Evolutionary conservation across 2,888 invertebrate species (phyloP).

Genomic region (Cataglyphis albicans): DNA sequence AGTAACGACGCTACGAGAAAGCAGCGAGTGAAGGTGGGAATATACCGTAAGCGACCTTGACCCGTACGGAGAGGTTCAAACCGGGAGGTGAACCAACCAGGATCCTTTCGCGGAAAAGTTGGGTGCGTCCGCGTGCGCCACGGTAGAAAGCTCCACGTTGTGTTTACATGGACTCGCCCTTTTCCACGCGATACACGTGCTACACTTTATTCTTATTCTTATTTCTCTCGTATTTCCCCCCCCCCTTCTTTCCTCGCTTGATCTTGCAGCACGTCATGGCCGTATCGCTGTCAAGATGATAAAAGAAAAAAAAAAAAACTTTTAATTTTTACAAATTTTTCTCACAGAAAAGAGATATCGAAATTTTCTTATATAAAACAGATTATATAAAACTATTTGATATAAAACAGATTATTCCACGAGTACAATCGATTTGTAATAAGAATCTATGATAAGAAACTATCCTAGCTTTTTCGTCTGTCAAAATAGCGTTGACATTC

Average conservation of each 20-base stretch:
- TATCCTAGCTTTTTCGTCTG: not conserved
- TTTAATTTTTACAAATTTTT: not conserved
- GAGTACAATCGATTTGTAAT: slow-evolving; percentile 42
- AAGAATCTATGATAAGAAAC: slow-evolving; percentile 9
- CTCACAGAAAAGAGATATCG: not conserved
- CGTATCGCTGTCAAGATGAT: not conserved
- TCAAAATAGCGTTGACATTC: slow-evolving; percentile 36
- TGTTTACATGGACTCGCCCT: slow-evolving; percentile 61
- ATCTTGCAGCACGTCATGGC: not conserved
- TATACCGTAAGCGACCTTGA: slow-evolving; percentile 61
- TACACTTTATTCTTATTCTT: not conserved
- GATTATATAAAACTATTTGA: not conserved
- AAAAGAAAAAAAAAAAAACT: too few relatives aligned
- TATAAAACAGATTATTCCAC: not conserved
- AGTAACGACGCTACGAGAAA: not conserved
- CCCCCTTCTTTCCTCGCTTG: not conserved
- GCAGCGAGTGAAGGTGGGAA: slow-evolving; percentile 9
- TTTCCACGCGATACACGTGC: slow-evolving; percentile 62
- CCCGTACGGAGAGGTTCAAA: slow-evolving; percentile 60
- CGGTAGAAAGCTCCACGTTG: slow-evolving; percentile 13
- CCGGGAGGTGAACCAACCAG: slow-evolving; percentile 58
- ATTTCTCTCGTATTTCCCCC: not conserved
- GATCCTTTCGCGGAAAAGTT: slow-evolving; percentile 54
- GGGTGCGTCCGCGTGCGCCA: slow-evolving; percentile 53
- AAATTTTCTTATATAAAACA: not conserved